A percentile compares a stretch with the other conserved stretches of the same genome.
phyloP scores from a whole-genome alignment of 2,113 vertebrate species.

The Hippocampus guttulatus region DNA sequence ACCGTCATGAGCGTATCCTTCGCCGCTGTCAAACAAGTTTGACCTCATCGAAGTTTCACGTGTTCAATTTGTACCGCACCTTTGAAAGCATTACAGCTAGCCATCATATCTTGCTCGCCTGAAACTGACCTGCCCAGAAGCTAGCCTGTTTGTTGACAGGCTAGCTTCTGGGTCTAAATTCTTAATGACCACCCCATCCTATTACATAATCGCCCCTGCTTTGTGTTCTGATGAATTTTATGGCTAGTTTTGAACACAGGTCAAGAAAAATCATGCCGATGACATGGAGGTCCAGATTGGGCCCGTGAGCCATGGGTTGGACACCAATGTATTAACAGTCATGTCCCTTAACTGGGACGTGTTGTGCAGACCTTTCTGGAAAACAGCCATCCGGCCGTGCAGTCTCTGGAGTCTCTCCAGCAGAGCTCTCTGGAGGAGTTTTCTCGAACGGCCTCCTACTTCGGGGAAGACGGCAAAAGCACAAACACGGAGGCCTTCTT shows the following conservation, averaged over 20 bases:
- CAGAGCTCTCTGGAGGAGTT: constrained; percentile 89
- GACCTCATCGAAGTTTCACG: too few species aligned
- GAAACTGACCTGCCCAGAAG: too few species aligned
- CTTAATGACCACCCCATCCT: too few species aligned
- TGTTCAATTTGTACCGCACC: too few species aligned
- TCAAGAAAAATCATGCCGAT: not conserved
- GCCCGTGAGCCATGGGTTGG: not conserved
- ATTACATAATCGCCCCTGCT: too few species aligned
- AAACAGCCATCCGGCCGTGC: constrained; percentile 83
- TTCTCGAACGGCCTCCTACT: constrained; percentile 84
- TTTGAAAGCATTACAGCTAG: too few species aligned
- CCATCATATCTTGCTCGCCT: too few species aligned
- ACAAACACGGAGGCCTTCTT: constrained; percentile 92
- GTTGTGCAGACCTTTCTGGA: constrained; percentile 85
- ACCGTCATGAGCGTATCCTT: constrained; percentile 90
- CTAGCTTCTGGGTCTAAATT: too few species aligned
- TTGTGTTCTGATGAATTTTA: too few species aligned
- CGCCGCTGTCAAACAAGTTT: not conserved
- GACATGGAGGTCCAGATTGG: not conserved
- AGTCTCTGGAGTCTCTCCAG: constrained; percentile 87
- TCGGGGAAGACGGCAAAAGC: constrained; percentile 87
- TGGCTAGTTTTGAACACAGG: not conserved
- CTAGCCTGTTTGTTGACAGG: too few species aligned
- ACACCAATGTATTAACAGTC: not conserved
- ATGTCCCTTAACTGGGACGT: constrained; percentile 67